phyloP scores from a whole-genome alignment of 2,113 vertebrate species.

The Nerophis ophidion region DNA sequence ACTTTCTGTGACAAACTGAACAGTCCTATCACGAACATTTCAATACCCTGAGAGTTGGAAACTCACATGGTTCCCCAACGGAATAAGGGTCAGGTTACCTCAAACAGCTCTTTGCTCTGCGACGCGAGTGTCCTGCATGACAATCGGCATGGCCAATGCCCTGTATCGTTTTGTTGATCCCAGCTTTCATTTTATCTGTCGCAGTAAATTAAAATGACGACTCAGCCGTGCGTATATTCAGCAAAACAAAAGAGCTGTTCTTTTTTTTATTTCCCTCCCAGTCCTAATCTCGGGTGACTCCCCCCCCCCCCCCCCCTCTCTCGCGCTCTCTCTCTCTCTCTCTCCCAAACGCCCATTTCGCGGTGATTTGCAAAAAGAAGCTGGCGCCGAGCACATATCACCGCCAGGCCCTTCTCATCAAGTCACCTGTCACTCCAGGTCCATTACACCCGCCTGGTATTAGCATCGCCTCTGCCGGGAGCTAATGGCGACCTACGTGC shows the following conservation, averaged over 20 bases:
- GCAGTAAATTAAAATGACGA: constrained; percentile 12
- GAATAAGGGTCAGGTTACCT: too few relatives aligned
- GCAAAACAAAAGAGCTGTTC: constrained; percentile 6
- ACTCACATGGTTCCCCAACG: too few relatives aligned
- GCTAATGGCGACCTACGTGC: constrained; percentile 43
- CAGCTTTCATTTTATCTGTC: not conserved
- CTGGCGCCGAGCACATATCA: constrained; percentile 10
- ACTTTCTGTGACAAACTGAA: too few relatives aligned
- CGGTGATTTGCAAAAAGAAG: not conserved
- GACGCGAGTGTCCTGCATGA: too few relatives aligned
- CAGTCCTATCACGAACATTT: too few relatives aligned
- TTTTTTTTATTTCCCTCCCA: constrained; percentile 8
- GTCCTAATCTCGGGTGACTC: constrained; percentile 49
- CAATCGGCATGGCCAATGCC: too few relatives aligned
- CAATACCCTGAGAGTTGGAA: too few relatives aligned
- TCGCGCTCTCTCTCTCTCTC: too few relatives aligned
- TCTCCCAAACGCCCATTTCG: constrained; percentile 42
- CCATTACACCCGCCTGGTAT: constrained; percentile 51
- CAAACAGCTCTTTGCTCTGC: too few relatives aligned
- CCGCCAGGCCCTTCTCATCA: constrained; percentile 59
- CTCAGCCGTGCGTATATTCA: constrained; percentile 26
- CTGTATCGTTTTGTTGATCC: not conserved
- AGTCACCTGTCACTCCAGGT: constrained; percentile 63
- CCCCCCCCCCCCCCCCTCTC: constrained; percentile 3
- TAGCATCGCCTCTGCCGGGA: constrained; percentile 48